Conservation (phyloP, 2,113 vertebrate species). For the Fregetta grallaria region DNA sequence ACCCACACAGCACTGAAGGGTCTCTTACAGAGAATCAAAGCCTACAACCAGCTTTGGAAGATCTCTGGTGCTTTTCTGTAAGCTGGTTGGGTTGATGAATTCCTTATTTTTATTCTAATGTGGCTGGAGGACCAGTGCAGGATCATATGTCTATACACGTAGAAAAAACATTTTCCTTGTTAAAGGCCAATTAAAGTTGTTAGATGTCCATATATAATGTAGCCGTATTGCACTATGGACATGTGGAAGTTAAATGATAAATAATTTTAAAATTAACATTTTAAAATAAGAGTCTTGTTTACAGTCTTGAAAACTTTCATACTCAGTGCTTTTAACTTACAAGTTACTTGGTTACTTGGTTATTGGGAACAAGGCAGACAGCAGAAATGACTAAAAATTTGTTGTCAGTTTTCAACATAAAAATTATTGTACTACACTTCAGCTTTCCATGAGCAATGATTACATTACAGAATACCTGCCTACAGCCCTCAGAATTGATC, state of each 20-base stretch:
- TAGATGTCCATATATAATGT: not conserved
- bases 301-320: not conserved
- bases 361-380: not conserved
- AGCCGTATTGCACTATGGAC: not conserved
- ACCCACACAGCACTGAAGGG: not conserved
- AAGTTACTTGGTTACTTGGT: not conserved
- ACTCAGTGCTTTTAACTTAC: not conserved
- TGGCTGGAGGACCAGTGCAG: not conserved
- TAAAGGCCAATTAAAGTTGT: not conserved
- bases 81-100: not conserved
- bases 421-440: not conserved
- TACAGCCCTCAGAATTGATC: constrained; percentile 55
- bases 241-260: not conserved
- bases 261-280: not conserved
- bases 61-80: not conserved
- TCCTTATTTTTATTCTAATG: not conserved
- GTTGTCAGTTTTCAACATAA: not conserved
- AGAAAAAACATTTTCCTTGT: not conserved
- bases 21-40: not conserved
- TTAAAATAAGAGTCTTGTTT: not conserved
- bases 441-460: not conserved
- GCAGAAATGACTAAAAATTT: not conserved
- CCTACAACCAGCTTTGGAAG: not conserved
- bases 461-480: not conserved
- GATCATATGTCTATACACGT: not conserved